These are phyloP conservation scores for Synanthedon vespiformis DNA, from an alignment of 2,888 invertebrate species.

Conservation along the genomic window DNA sequence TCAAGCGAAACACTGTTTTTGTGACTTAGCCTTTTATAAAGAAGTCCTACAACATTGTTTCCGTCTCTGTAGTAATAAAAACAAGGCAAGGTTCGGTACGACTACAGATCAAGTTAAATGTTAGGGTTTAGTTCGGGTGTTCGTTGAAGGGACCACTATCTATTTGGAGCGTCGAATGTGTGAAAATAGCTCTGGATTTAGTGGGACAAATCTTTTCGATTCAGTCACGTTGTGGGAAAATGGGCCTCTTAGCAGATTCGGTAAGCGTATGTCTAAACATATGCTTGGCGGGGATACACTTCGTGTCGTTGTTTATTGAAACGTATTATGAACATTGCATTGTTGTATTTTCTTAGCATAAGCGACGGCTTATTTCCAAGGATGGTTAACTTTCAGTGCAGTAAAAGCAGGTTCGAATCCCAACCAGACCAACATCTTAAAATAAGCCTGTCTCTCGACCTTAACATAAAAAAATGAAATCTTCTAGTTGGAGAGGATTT, in stretches of 20 bases:
- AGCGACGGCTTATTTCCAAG: too few species aligned
- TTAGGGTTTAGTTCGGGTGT: constrained; percentile 55
- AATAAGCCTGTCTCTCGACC: too few species aligned
- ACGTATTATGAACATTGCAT: constrained; percentile 16
- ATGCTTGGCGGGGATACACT: constrained; percentile 4
- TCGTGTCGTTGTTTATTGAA: constrained; percentile 48
- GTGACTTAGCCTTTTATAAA: background rate
- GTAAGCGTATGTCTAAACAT: constrained; percentile 52
- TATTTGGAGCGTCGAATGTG: constrained; percentile 58
- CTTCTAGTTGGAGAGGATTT: too few species aligned
- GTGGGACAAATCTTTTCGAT: constrained; percentile 63
- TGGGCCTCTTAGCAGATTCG: constrained; percentile 60
- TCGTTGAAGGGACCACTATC: constrained; percentile 56
- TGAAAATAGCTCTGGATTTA: constrained; percentile 59
- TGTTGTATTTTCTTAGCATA: too few species aligned
- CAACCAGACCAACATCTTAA: too few species aligned
- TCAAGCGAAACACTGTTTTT: too few species aligned
- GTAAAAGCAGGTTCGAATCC: too few species aligned
- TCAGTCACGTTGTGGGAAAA: constrained; percentile 59
- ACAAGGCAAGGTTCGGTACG: constrained; percentile 28
- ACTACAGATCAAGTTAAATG: constrained; percentile 47
- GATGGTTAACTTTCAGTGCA: too few species aligned
- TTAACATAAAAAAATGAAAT: too few species aligned
- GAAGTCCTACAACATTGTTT: background rate
- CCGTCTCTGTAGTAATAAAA: background rate